phyloP scores from a whole-genome alignment of 2,888 invertebrate genomes.

The Heliconius charithonia region DNA sequence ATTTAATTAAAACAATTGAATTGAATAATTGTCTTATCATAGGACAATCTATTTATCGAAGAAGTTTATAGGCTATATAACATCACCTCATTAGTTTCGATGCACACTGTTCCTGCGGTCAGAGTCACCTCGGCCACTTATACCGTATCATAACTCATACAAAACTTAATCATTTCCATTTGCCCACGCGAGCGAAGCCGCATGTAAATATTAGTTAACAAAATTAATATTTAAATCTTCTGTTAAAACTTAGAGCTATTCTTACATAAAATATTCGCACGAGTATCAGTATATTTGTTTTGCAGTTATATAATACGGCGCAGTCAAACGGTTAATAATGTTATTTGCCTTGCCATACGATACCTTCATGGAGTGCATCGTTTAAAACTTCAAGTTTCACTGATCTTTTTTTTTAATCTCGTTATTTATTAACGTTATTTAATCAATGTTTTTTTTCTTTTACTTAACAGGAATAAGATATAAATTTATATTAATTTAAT shows the following conservation, averaged over 20 bases:
- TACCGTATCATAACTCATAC: too few species aligned
- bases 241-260: conserved; percentile 2
- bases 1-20: too few species aligned
- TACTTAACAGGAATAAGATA: not conserved
- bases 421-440: conserved; percentile 4
- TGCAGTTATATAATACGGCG: conserved; percentile 45
- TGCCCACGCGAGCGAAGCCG: too few species aligned
- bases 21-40: too few species aligned
- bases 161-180: not conserved
- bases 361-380: conserved; percentile 34
- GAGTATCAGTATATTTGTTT: conserved; percentile 45
- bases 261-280: conserved; percentile 41
- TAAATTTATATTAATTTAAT: too few species aligned
- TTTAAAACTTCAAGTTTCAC: conserved; percentile 25
- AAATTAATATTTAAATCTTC: not conserved
- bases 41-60: too few species aligned
- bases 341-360: conserved; percentile 43
- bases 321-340: conserved; percentile 43
- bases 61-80: too few species aligned
- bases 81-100: too few species aligned
- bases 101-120: too few species aligned
- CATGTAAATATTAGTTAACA: too few species aligned
- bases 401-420: not conserved
- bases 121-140: too few species aligned
- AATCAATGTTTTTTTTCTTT: not conserved